Conservation (phyloP, 2,888 invertebrate genomes). For the Blera fallax region DNA sequence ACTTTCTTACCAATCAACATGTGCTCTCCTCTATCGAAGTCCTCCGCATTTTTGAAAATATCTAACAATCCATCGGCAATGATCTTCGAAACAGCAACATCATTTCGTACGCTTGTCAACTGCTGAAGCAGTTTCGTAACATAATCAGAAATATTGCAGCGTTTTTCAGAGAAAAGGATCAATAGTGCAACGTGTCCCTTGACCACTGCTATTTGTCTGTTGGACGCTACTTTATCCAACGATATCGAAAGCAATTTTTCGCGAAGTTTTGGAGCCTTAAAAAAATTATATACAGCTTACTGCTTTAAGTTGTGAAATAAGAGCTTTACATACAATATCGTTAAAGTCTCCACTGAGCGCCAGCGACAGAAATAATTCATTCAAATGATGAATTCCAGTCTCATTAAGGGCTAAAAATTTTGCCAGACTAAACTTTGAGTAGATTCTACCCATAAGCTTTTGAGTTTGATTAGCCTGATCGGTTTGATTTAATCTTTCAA, state of each 20-base stretch:
- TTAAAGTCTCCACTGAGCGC: constrained; percentile 77
- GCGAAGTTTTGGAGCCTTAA: constrained; percentile 78
- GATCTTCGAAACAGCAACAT: constrained; percentile 77
- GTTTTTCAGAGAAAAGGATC: constrained; percentile 79
- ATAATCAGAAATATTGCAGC: constrained; percentile 78
- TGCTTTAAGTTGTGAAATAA: not conserved
- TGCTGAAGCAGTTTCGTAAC: constrained; percentile 78
- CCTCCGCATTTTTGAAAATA: constrained; percentile 77
- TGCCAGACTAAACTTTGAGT: constrained; percentile 84
- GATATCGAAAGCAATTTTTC: constrained; percentile 79
- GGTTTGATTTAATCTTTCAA: constrained; percentile 72
- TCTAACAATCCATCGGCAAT: constrained; percentile 77
- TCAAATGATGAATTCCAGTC: constrained; percentile 84
- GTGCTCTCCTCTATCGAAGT: constrained; percentile 78
- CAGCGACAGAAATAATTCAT: constrained; percentile 80
- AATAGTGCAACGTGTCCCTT: constrained; percentile 81
- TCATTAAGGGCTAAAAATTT: constrained; percentile 84
- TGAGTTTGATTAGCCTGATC: constrained; percentile 76
- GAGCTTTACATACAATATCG: constrained; percentile 73
- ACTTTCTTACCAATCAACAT: constrained; percentile 75
- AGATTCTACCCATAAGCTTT: constrained; percentile 84
- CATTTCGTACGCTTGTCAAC: constrained; percentile 76
- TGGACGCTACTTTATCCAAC: constrained; percentile 78
- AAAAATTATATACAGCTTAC: constrained; percentile 24
- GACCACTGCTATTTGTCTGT: constrained; percentile 78